phyloP scores from a whole-genome alignment of 2,113 vertebrate species.

The Albula glossodonta region DNA sequence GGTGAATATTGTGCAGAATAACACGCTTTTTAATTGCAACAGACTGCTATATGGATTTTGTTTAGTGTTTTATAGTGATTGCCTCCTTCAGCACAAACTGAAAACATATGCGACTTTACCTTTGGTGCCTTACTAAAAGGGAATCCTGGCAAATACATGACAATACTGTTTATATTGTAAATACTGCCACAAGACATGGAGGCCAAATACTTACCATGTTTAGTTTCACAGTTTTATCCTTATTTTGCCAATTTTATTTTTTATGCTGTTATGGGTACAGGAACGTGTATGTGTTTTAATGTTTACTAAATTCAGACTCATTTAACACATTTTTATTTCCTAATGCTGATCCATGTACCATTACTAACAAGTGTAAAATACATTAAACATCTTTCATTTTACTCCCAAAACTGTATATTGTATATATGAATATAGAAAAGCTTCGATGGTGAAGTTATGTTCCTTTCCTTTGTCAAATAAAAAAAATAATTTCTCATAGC shows the following conservation, averaged over 20 bases:
- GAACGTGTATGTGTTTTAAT: slow-evolving; percentile 84
- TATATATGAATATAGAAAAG: neutral
- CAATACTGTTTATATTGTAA: slow-evolving; percentile 80
- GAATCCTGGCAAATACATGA: slow-evolving; percentile 78
- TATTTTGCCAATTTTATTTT: slow-evolving; percentile 79
- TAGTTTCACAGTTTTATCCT: slow-evolving; percentile 82
- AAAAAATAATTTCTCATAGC: neutral
- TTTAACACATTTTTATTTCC: slow-evolving; percentile 53
- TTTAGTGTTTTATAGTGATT: slow-evolving; percentile 35
- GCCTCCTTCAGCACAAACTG: slow-evolving; percentile 73
- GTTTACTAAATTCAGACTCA: slow-evolving; percentile 85
- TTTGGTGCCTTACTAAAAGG: slow-evolving; percentile 80
- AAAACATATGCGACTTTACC: slow-evolving; percentile 76
- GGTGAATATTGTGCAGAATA: no score
- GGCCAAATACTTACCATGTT: slow-evolving; percentile 84
- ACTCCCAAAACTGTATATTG: neutral
- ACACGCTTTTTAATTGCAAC: neutral
- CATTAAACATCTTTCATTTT: neutral
- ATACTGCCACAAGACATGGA: slow-evolving; percentile 79
- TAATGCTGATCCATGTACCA: neutral
- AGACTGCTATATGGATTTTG: slow-evolving; percentile 39
- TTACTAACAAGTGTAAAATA: neutral
- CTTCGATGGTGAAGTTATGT: neutral
- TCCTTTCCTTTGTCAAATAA: neutral
- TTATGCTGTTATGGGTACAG: slow-evolving; percentile 79